Conservation (phyloP, 1,140 invertebrate genomes). For the Bombus vancouverensis region DNA sequence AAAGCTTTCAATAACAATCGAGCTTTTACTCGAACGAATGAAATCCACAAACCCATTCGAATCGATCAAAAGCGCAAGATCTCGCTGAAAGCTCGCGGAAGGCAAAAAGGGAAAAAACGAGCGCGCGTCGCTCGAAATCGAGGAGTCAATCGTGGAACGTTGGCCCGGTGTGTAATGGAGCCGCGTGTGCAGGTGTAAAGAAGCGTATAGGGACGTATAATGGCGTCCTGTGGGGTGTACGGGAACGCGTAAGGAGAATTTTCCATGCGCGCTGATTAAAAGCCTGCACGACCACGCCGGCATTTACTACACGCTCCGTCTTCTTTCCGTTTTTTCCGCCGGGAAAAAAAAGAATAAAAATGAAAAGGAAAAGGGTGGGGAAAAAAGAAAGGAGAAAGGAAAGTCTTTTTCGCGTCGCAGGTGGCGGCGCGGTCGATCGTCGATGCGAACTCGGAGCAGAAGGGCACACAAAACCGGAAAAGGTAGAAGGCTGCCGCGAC, state of each 20-base stretch:
- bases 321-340: conserved; percentile 46
- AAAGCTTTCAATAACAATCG: background rate
- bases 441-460: background rate
- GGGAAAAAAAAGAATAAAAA: background rate
- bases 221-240: conserved; percentile 23
- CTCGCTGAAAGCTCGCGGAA: background rate
- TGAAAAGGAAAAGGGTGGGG: background rate
- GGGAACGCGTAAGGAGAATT: conserved; percentile 48
- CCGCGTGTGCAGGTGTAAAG: conserved; percentile 18
- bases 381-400: background rate
- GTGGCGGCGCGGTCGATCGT: conserved; percentile 17
- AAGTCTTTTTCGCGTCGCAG: conserved; percentile 27
- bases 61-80: background rate
- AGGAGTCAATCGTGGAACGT: conserved; percentile 10
- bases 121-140: conserved; percentile 4
- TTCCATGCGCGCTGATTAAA: conserved; percentile 66
- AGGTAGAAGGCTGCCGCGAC: conserved; percentile 19
- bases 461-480: conserved; percentile 36
- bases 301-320: conserved; percentile 48
- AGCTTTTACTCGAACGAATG: background rate
- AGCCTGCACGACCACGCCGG: conserved; percentile 57
- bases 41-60: background rate
- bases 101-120: background rate
- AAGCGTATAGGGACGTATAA: conserved; percentile 25
- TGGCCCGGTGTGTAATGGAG: conserved; percentile 1